Conservation (phyloP, 2,797 vertebrate genomes). For the Eremophila alpestris region DNA sequence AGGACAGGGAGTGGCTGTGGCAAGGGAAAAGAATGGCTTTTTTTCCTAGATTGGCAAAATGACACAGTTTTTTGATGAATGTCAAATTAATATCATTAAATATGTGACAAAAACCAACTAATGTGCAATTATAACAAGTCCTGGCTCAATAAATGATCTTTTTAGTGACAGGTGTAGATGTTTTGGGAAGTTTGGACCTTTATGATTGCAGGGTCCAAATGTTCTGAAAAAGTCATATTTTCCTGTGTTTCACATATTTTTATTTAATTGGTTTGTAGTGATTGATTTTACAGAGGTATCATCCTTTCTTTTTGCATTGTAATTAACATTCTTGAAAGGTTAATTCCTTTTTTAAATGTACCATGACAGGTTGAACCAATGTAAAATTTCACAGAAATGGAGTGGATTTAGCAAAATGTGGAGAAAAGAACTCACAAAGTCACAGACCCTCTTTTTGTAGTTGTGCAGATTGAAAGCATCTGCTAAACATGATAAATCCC, state of each 20-base stretch:
- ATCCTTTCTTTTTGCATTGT: background rate
- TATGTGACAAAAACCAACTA: background rate
- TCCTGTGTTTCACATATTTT: background rate
- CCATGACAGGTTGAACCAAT: background rate
- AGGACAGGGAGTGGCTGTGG: background rate
- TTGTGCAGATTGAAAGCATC: background rate
- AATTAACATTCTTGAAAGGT: background rate
- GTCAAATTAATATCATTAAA: background rate
- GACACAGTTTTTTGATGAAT: background rate
- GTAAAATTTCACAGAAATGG: background rate
- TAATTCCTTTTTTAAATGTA: background rate
- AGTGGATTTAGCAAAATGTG: background rate
- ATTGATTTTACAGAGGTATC: background rate
- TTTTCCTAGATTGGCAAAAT: background rate
- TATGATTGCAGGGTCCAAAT: rapidly evolving
- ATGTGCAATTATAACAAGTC: background rate
- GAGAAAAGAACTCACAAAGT: background rate
- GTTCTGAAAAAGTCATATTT: background rate
- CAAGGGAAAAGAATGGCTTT: background rate
- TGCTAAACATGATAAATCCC: background rate
- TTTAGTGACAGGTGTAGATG: rapidly evolving
- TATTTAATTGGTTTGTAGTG: background rate
- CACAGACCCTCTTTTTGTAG: background rate
- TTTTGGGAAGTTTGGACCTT: background rate
- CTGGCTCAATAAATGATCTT: background rate